These are phyloP conservation scores for Zophobas atratus DNA, from an alignment of 1,140 invertebrate species.

Conservation along the genomic window DNA sequence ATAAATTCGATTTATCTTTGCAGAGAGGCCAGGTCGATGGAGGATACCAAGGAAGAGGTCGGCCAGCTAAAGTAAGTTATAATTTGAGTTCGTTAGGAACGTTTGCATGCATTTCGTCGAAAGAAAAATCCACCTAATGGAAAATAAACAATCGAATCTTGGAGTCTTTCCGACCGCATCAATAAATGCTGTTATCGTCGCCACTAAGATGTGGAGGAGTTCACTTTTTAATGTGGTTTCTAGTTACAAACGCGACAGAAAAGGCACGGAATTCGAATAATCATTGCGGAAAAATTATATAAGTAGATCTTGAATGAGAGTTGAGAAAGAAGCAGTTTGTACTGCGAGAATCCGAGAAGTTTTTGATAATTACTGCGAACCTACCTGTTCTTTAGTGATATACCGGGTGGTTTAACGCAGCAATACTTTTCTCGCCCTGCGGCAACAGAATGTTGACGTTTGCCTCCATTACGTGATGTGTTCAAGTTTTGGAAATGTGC, in stretches of 20 bases:
- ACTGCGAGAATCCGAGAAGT: conserved; percentile 20
- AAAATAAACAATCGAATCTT: conserved; percentile 19
- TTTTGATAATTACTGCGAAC: background rate
- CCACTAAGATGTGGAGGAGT: conserved; percentile 3
- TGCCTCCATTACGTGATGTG: background rate
- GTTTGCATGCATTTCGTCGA: conserved; percentile 1
- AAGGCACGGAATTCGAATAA: conserved; percentile 35
- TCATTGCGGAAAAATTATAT: conserved; percentile 32
- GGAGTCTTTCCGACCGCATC: conserved; percentile 10
- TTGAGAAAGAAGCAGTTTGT: conserved; percentile 7
- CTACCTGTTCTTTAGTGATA: no score
- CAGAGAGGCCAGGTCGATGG: conserved; percentile 64
- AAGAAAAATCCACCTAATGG: background rate
- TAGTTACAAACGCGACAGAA: conserved; percentile 23
- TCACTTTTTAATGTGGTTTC: conserved; percentile 16
- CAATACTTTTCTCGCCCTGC: no score
- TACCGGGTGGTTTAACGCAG: no score
- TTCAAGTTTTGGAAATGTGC: conserved; percentile 10
- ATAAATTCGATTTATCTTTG: conserved; percentile 54
- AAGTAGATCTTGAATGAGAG: background rate
- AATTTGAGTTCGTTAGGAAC: background rate
- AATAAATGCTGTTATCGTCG: conserved; percentile 16
- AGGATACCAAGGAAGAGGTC: conserved; percentile 58
- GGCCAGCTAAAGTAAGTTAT: conserved; percentile 61
- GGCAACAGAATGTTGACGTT: background rate